A percentile compares a stretch with the other conserved stretches of the same genome.
Evolutionary conservation across 1,140 invertebrate genomes (phyloP).

Genomic region (Drosophila equinoxialis): DNA sequence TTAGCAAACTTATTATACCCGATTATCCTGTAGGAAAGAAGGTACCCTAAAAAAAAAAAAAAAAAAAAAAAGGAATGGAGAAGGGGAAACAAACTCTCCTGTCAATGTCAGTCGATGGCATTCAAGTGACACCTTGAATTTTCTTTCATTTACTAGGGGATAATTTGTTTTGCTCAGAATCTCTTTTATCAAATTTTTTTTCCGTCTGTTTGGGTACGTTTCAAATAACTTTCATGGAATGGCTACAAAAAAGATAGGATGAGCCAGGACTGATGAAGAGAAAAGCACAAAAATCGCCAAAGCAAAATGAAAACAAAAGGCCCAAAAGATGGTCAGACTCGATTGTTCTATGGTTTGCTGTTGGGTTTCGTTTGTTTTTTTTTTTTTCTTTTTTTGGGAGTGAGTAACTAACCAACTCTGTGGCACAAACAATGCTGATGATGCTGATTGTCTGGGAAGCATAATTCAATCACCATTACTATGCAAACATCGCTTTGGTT

Average conservation of each 20-base stretch:
- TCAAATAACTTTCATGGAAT: neutral
- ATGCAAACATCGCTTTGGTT: constrained; percentile 53
- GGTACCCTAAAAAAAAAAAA: neutral
- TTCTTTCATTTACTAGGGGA: constrained; percentile 19
- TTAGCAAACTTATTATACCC: neutral
- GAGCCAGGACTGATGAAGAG: neutral
- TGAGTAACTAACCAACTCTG: constrained; percentile 40
- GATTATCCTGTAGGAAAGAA: neutral
- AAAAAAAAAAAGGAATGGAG: neutral
- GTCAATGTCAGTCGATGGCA: constrained; percentile 32
- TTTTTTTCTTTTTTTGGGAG: constrained; percentile 15
- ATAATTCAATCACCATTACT: constrained; percentile 64
- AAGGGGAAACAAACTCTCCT: neutral
- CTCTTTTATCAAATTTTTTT: constrained; percentile 12
- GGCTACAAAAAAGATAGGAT: neutral
- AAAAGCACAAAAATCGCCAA: neutral
- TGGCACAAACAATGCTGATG: constrained; percentile 61
- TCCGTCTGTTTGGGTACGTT: constrained; percentile 1
- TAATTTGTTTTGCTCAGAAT: neutral
- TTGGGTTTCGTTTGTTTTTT: constrained; percentile 6
- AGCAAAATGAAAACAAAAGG: constrained; percentile 20
- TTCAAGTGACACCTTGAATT: constrained; percentile 53
- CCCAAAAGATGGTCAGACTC: constrained; percentile 15
- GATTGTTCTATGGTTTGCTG: constrained; percentile 12
- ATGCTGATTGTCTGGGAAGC: constrained; percentile 59